Percentiles rank a stretch among this genome's conserved stretches.
phyloP scores from a whole-genome alignment of 2,797 vertebrate genomes.

The Poeciliopsis turneri region DNA sequence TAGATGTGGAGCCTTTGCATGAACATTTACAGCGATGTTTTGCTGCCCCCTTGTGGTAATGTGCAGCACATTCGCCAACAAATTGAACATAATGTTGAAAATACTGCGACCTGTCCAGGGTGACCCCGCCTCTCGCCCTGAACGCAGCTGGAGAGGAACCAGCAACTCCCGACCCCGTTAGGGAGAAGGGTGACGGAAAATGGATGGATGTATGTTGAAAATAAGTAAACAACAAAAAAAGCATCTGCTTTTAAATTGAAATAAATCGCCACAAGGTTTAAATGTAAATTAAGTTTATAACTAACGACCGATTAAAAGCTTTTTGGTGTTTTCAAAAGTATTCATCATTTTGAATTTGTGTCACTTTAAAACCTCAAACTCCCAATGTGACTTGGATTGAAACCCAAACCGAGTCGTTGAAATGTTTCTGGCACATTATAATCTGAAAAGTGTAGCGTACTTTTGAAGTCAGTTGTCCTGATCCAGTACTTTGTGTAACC shows the following conservation, averaged over 20 bases:
- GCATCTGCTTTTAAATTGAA: neutral
- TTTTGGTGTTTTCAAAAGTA: neutral
- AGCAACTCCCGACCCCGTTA: no score
- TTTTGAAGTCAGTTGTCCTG: no score
- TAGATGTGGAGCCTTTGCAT: neutral
- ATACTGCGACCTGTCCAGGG: no score
- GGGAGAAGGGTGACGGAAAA: no score
- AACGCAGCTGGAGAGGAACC: no score
- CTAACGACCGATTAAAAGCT: neutral
- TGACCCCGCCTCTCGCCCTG: no score
- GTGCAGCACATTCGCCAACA: neutral
- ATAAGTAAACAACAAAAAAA: neutral
- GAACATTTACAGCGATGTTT: constrained; percentile 19
- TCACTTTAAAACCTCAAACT: neutral
- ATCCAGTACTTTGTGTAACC: no score
- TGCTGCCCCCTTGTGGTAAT: constrained; percentile 69
- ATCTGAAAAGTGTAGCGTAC: no score
- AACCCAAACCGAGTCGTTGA: neutral
- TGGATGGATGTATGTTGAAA: no score
- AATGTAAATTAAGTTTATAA: neutral
- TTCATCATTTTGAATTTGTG: no score
- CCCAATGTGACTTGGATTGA: neutral
- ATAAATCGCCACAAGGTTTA: neutral
- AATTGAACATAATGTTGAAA: neutral
- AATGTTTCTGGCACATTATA: neutral